Evolutionary conservation across 92 coral and sea anemone genomes (phyloP), one percentile per base, ranked within the genome.

Genomic region (Zoanthus sansibaricus): DNA sequence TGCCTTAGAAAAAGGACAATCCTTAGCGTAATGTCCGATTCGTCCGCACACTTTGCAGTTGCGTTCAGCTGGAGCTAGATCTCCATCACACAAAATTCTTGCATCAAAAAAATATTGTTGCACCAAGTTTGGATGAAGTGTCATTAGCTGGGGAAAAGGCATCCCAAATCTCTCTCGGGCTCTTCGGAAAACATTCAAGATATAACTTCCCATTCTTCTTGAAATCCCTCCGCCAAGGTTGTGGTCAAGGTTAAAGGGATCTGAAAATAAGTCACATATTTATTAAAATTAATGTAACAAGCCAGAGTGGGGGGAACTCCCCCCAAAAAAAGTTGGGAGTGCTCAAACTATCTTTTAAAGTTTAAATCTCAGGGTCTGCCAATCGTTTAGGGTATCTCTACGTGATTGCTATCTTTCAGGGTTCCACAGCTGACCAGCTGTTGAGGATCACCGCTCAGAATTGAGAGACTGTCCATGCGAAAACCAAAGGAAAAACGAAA

Each of bases 151-250:
- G 13, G 79, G 64, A 55, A 54, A 87, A 33, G 98, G 97, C 20
- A 79, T 64, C 13, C 99, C 99, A 88, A 97, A 97, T 59, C 97
- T 91, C 20, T 95, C 95, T 17, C 99, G 97, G 25, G 90, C 99
- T 83, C 88, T 94, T 17, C 75, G 92, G 71, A 97, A 92, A 25
- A 94, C 89, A 20, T 79, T 74, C 79, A 79, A 85, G 86, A 97
- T 97, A 62, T 86, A 97, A 67, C 69, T 93, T 13, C 87, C 98
- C 99, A 97, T 97, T 84, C 58, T 91, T 45, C 93, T 86, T 6
- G 94, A 72, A 54, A 97, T 93, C 1, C 97, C 99, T 15, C 95
- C 99, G 16, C 98, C 99, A 89, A 97, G 96, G 82, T 97, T 97
- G 86, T 97, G 99, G 72, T 94, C 92, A 49, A 90, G 94, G 74